Conservation (phyloP, 2,797 vertebrate species). For the Valencia hispanica region DNA sequence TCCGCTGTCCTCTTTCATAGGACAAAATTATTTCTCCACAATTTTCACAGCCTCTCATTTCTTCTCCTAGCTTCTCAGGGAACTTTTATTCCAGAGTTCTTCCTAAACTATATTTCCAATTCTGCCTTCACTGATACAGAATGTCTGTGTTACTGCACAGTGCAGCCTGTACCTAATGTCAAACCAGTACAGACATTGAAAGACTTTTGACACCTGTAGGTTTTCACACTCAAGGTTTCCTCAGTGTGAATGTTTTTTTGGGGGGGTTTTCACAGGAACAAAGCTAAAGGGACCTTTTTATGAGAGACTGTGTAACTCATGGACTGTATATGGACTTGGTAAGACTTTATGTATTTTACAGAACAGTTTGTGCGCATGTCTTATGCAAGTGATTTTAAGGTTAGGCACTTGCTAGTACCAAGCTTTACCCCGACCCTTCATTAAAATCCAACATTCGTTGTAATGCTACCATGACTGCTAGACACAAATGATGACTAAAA, state of each 20-base stretch:
- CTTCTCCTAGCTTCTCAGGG: not conserved
- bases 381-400: not conserved
- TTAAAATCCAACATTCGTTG: not conserved
- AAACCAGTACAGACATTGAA: not conserved
- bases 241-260: not conserved
- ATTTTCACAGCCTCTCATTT: not conserved
- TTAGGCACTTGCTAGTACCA: not conserved
- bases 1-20: not conserved
- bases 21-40: not conserved
- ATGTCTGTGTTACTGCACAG: not conserved
- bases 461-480: not conserved
- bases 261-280: constrained; percentile 5
- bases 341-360: not conserved
- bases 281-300: not conserved
- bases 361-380: not conserved
- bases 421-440: not conserved
- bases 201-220: not conserved
- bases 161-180: not conserved
- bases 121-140: not conserved
- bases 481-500: too few relatives aligned
- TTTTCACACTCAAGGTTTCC: not conserved
- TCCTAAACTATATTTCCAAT: not conserved
- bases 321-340: not conserved
- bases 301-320: not conserved
- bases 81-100: not conserved